Evolutionary conservation across 1,140 invertebrate species (phyloP), one percentile per base, ranked within the genome.

Genomic region (Eueides isabella): DNA sequence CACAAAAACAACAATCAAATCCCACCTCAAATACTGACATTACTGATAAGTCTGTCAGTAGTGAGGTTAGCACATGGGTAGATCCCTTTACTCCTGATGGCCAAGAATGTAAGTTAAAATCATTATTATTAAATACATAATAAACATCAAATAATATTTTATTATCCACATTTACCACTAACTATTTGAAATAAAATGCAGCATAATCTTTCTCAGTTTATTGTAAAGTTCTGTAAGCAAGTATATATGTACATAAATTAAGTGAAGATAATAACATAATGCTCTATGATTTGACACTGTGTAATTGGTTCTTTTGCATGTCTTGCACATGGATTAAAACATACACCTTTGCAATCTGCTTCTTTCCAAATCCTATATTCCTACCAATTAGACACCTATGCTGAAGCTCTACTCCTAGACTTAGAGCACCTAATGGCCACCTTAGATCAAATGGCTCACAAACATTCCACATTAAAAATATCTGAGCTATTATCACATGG

Each of bases 401-500:
- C 94, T 86, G 94, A 95, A 93, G 94, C 94, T 89, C 93, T 95
- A 77, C 94, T 95, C 90, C 94, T 95, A 93, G 94, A 95, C 85
- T 93, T 95, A 93, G 94, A 95, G 93, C 94, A 95, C 85, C 92
- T 94, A 66, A 94, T 94, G 93, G 91, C 93, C 78, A 94, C 92
- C 72, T 81, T 94, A 87, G 93, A 94, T 82, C 93, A 93, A 89
- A 94, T 94, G 92, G 92, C 93, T 85, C 91, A 93, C 78, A 92
- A 91, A 87, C 91, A 94, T 80, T 93, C 92, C 77, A 86, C 86
- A 78, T 85, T 94, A 82, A 94, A 94, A 88, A 93, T 94, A 85
- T 93, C 92, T 75, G 93, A 94, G 76, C 85, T 94, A 83, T 83
- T 94, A 16, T 92, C 91, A 80, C 87, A 92, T 88, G 93, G 93